A percentile compares a stretch with the other conserved stretches of the same genome.
Conservation (phyloP, 1,140 invertebrate genomes). For the Monomorium pharaonis region DNA sequence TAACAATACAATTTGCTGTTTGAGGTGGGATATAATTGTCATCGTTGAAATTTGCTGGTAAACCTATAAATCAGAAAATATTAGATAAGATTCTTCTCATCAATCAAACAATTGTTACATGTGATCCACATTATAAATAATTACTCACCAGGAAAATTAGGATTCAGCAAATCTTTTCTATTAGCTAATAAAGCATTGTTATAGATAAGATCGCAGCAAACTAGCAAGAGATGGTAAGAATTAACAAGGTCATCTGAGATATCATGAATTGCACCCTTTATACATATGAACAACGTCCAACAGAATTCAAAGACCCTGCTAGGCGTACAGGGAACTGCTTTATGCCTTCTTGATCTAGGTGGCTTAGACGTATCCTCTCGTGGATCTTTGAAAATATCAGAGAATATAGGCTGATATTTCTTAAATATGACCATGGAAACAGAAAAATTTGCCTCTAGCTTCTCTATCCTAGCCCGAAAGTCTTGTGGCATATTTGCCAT, state of each 20-base stretch:
- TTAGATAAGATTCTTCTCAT: neutral
- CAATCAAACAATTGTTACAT: neutral
- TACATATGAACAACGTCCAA: slow-evolving; percentile 96
- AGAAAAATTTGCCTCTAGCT: slow-evolving; percentile 96
- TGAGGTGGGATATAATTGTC: slow-evolving; percentile 88
- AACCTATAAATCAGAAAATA: slow-evolving; percentile 80
- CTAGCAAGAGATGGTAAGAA: slow-evolving; percentile 96
- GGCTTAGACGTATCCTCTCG: slow-evolving; percentile 86
- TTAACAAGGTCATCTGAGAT: slow-evolving; percentile 97
- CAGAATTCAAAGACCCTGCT: slow-evolving; percentile 95
- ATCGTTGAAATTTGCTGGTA: slow-evolving; percentile 70
- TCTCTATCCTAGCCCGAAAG: slow-evolving; percentile 94
- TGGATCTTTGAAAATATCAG: slow-evolving; percentile 91
- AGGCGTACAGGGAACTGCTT: slow-evolving; percentile 91
- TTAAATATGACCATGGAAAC: slow-evolving; percentile 98
- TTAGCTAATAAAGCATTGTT: slow-evolving; percentile 93
- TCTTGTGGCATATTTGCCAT: slow-evolving; percentile 95
- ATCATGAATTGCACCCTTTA: slow-evolving; percentile 94
- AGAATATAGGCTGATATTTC: slow-evolving; percentile 96
- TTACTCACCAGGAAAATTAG: slow-evolving; percentile 91
- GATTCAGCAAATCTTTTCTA: slow-evolving; percentile 94
- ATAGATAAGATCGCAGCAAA: slow-evolving; percentile 96
- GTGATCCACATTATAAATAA: neutral
- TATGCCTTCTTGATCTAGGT: slow-evolving; percentile 87
- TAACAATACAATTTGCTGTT: slow-evolving; percentile 92